These are phyloP conservation scores for Myotis davidii DNA, from an alignment of 2,113 vertebrate species.

Conservation along the genomic window DNA sequence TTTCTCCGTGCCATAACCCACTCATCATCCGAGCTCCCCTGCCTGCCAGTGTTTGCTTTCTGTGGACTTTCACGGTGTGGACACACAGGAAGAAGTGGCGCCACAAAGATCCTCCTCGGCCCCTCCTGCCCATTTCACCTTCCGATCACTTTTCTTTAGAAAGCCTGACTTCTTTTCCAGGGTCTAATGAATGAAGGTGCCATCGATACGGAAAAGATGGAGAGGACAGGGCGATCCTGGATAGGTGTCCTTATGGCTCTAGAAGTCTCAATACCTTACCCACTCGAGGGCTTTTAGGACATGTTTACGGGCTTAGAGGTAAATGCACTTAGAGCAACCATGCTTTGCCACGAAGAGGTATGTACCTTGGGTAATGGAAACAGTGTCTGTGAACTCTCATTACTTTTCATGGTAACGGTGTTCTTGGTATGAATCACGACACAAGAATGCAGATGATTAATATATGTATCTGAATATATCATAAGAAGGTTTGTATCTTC, in stretches of 20 bases:
- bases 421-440: conserved; percentile 14
- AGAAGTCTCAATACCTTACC: neutral
- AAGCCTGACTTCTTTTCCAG: neutral
- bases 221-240: neutral
- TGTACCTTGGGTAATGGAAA: neutral
- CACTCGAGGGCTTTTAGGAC: neutral
- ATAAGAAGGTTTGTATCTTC: conserved; percentile 34
- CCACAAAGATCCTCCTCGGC: neutral
- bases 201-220: neutral
- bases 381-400: conserved; percentile 14
- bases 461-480: conserved; percentile 12
- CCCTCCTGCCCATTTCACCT: neutral
- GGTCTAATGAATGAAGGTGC: neutral
- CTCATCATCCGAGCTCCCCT: neutral
- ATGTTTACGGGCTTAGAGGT: neutral
- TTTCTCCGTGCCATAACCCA: too few relatives aligned
- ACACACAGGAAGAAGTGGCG: neutral
- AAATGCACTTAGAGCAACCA: neutral
- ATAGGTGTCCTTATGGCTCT: neutral
- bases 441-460: conserved; percentile 32
- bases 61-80: neutral
- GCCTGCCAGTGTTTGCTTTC: neutral
- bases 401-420: conserved; percentile 28
- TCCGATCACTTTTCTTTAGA: neutral
- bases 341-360: conserved; percentile 4